Conservation (phyloP, 2,797 vertebrate species). For the Rhynchonycteris naso region DNA sequence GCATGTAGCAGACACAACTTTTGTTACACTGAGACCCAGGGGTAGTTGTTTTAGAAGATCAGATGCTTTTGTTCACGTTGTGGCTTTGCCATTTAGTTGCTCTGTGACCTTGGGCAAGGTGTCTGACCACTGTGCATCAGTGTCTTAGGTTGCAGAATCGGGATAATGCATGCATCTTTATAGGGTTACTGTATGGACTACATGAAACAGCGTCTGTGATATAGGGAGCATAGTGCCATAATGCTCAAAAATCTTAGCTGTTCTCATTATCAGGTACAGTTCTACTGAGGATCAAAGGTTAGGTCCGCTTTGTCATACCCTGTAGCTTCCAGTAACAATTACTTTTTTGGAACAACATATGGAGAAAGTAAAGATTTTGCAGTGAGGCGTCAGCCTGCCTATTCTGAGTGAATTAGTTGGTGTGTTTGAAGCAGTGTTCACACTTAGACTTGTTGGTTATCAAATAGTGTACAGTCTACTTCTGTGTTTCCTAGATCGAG, state of each 20-base stretch:
- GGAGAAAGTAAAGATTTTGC: slow-evolving; percentile 26
- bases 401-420: neutral
- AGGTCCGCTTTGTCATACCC: neutral
- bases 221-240: neutral
- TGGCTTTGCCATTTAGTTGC: neutral
- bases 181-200: neutral
- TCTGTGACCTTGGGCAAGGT: neutral
- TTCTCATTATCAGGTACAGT: neutral
- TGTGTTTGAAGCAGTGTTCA: neutral
- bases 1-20: neutral
- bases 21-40: neutral
- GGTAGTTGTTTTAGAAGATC: neutral
- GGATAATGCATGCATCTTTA: neutral
- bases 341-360: neutral
- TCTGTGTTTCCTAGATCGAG: slow-evolving; percentile 89
- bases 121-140: neutral
- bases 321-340: neutral
- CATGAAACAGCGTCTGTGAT: neutral
- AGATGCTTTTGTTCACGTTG: neutral
- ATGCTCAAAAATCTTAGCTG: neutral
- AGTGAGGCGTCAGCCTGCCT: neutral
- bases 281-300: neutral
- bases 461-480: neutral
- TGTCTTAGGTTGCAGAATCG: neutral
- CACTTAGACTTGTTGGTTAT: neutral